Base-by-base conservation (phyloP, 2,113 vertebrate species). In the Perca flavescens region DNA sequence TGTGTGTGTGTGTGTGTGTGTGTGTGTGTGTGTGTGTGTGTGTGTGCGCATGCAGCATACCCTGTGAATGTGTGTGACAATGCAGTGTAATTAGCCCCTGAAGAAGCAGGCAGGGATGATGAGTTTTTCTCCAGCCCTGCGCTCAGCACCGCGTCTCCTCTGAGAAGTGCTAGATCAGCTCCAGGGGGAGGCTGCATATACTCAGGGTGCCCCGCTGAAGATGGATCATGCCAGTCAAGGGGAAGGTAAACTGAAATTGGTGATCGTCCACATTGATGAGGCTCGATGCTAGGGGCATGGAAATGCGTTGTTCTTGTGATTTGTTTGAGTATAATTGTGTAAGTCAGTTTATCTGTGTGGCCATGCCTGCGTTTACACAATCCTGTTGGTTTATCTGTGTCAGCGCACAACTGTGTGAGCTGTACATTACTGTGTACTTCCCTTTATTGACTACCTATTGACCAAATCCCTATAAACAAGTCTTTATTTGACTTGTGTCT, bases 141-240 rank as follows among this genome's bases (percentile, higher is more conserved):
- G 64, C 60, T 88, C 77, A 73, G 79, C 82, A 74, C 83, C 79
- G 64, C 73, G 12, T 80, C 77, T 88, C 84, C 81, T 90, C 80
- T 71, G 74, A 91, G 87, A 93, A 92, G 86, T 89, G 90, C 89
- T 82, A 68, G 63, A 82, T 94, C 92, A 94, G 93, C 90, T 90
- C 91, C 82, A 5, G 10, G 74, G 89, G 92, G 90, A 89, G 79
- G 64, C 56, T 50, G 74, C 62, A 7, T 52, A 64, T 49, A 52
- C n/a, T 31, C 82, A 78, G 70, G 83, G 81, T 79, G 53, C 50
- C 52, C 64, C 6, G 70, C 84, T 80, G 81, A 86, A 92, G 89
- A 92, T 86, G 82, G 87, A 91, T 91, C 70, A 77, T 84, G 77
- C 82, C 74, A 84, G 71, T 89, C 86, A 57, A 76, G 67, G 52